Base-by-base conservation (phyloP, 2,113 vertebrate species). In the Hippocampus abdominalis region DNA sequence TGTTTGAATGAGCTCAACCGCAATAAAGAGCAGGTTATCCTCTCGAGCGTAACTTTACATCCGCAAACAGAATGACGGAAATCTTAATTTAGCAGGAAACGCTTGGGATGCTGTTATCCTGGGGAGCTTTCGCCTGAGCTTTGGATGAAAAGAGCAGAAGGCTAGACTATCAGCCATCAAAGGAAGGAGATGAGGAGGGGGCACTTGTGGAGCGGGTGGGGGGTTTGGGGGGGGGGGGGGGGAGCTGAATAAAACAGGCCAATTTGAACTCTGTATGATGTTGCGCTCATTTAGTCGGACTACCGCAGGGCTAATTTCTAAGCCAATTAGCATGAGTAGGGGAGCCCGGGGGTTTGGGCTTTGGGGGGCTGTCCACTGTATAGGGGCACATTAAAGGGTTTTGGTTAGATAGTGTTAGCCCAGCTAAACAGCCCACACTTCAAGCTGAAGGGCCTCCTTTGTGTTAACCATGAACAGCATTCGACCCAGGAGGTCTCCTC, bases 381-480 rank as follows among this genome's bases (percentile, higher is more conserved):
- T 42, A 51, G 64, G 77, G 75, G 74, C 59, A n/a, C 75, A 64
- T 70, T 65, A 64, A 75, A 42, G 54, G 68, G 67, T 57, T 80
- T 66, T 73, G 70, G 82, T 48, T 44, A 51, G 62, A 72, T 27
- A 72, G 63, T 25, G 75, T 60, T 51, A 68, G 69, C 77, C 70
- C 64, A 70, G 62, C 76, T 72, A 87, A 84, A 84, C 78, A 86
- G 84, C 81, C 81, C 83, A 80, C 82, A 88, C 79, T 85, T 84
- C 67, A 74, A 76, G 75, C 79, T 88, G 81, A 89, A 91, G 86
- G 84, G 83, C 72, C 68, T 81, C 84, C 84, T 90, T 88, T 92
- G 90, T 92, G 76, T 79, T 79, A 73, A 77, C 80, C 81, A 82
- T 81, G 76, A 78, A 60, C 79, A 84, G 70, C 72, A 64, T 71